Evolutionary conservation across 2,113 vertebrate species (phyloP).

Genomic region (Telmatochromis sp.): DNA sequence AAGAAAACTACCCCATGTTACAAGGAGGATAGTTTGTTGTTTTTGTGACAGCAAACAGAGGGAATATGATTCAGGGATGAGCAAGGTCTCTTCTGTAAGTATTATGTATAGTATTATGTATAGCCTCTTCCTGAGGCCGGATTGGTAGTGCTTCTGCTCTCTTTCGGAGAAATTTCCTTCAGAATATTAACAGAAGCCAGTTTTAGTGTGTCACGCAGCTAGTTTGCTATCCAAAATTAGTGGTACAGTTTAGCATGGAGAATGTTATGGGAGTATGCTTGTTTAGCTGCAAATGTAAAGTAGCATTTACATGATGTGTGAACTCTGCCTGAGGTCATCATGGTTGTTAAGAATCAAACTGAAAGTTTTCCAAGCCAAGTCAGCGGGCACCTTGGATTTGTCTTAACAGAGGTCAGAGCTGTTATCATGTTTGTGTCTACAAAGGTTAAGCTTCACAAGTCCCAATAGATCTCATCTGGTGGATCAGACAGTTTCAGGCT

Average conservation of each 20-base stretch:
- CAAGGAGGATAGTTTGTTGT: neutral
- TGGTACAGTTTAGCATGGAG: neutral
- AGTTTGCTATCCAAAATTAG: neutral
- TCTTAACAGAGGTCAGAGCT: neutral
- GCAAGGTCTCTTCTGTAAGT: neutral
- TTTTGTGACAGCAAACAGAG: neutral
- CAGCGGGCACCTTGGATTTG: neutral
- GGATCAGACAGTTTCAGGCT: neutral
- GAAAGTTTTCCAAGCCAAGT: neutral
- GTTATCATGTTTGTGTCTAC: neutral
- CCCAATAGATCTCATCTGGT: neutral
- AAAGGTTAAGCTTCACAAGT: neutral
- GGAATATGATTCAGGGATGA: neutral
- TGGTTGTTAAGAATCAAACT: neutral
- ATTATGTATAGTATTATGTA: neutral
- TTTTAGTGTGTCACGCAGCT: neutral
- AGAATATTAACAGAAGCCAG: neutral
- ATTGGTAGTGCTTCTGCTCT: neutral
- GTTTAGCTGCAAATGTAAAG: neutral
- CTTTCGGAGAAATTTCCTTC: neutral
- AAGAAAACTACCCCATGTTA: neutral
- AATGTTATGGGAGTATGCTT: neutral
- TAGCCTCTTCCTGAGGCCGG: neutral
- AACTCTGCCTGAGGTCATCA: neutral
- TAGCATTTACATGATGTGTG: neutral